Conservation (phyloP, 64 coral and sea anemone genomes). For the Platygyra sinensis region DNA sequence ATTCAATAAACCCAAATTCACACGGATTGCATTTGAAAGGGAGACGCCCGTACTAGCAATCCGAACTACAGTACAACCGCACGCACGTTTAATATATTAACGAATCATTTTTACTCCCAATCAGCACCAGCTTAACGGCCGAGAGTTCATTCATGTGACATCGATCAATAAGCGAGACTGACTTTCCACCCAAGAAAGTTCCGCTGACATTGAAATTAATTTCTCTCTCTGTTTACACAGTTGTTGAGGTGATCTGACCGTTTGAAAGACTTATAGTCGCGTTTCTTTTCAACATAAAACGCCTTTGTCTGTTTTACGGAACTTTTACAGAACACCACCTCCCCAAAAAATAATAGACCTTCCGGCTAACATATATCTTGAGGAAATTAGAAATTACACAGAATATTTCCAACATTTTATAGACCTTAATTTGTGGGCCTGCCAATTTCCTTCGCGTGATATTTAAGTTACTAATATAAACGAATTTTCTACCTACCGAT, state of each 20-base stretch:
- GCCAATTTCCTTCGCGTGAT: conserved; percentile 16
- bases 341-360: background rate
- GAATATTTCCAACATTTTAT: background rate
- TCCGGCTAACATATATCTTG: background rate
- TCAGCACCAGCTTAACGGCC: background rate
- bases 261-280: background rate
- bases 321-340: background rate
- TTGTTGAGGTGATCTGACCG: conserved; percentile 23
- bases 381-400: conserved; percentile 20
- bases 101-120: background rate
- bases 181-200: background rate
- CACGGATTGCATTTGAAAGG: background rate
- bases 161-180: background rate
- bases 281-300: background rate
- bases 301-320: background rate
- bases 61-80: background rate
- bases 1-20: background rate
- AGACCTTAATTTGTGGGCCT: background rate
- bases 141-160: background rate
- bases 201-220: background rate
- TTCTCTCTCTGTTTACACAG: conserved; percentile 28
- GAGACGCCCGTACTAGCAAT: background rate
- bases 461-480: background rate
- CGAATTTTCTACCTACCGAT: conserved; percentile 76
- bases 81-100: conserved; percentile 7